A percentile compares a stretch with the other conserved stretches of the same genome.
These are phyloP conservation scores for Argyresthia albistria DNA, from an alignment of 2,888 invertebrate species.

Conservation along the genomic window DNA sequence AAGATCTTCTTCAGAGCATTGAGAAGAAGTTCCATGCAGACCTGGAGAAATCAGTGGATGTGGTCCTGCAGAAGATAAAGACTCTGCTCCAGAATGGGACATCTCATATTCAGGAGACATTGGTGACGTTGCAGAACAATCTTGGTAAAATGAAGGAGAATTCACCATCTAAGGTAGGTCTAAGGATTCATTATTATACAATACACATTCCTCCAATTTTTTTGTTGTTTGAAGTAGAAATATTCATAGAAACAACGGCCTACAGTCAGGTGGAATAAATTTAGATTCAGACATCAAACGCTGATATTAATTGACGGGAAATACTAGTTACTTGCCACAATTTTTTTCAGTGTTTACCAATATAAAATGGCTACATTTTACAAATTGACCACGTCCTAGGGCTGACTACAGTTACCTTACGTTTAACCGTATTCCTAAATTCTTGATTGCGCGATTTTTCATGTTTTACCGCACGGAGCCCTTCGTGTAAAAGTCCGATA, in stretches of 20 bases:
- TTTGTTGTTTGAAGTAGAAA: too few species aligned
- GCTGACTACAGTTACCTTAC: too few species aligned
- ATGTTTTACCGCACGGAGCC: too few species aligned
- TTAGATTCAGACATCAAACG: not conserved
- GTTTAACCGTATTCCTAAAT: too few species aligned
- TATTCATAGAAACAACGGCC: too few species aligned
- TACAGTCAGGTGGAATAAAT: not conserved
- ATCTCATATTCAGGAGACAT: constrained; percentile 42
- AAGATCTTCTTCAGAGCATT: constrained; percentile 52
- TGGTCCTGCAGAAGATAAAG: constrained; percentile 49
- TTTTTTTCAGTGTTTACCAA: not conserved
- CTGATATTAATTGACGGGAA: not conserved
- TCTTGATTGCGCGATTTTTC: too few species aligned
- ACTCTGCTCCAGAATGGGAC: constrained; percentile 54
- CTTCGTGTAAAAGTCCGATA: too few species aligned
- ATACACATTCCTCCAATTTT: not conserved
- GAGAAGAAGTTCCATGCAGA: constrained; percentile 60
- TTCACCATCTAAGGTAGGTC: constrained; percentile 30
- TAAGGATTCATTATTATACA: not conserved
- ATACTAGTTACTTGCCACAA: not conserved
- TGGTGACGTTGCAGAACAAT: constrained; percentile 34
- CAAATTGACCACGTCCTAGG: too few species aligned
- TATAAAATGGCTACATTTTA: too few species aligned
- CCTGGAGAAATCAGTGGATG: constrained; percentile 52
- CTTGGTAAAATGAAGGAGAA: constrained; percentile 31